Evolutionary conservation across 2,888 invertebrate species (phyloP).

Genomic region (Dascillus cervinus): DNA sequence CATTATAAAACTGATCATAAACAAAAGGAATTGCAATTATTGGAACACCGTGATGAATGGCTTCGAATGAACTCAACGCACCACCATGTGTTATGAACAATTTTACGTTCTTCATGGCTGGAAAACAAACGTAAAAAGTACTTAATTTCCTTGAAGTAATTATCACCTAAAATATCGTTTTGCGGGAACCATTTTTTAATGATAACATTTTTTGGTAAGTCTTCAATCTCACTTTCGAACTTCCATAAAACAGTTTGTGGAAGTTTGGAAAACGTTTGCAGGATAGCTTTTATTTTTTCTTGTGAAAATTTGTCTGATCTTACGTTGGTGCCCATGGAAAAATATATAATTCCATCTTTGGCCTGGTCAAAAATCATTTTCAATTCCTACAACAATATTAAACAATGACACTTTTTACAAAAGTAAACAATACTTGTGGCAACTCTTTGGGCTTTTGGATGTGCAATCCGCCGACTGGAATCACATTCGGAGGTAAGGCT

Average conservation of each 20-base stretch:
- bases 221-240: conserved; percentile 29
- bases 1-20: conserved; percentile 30
- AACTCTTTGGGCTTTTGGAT: conserved; percentile 23
- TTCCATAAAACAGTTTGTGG: conserved; percentile 40
- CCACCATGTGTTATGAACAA: conserved; percentile 27
- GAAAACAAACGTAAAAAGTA: no score
- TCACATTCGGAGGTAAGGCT: conserved; percentile 34
- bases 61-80: conserved; percentile 25
- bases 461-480: conserved; percentile 36
- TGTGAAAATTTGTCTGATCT: conserved; percentile 28
- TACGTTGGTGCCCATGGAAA: conserved; percentile 37
- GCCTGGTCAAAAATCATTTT: conserved; percentile 31
- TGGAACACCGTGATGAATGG: conserved; percentile 23
- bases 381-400: conserved; percentile 24
- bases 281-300: conserved; percentile 23
- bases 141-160: no score
- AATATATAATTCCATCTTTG: conserved; percentile 35
- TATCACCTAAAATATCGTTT: conserved; percentile 36
- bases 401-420: no score
- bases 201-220: conserved; percentile 36
- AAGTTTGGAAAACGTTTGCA: conserved; percentile 33
- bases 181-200: conserved; percentile 39
- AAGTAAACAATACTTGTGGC: conserved; percentile 28
- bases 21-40: conserved; percentile 29
- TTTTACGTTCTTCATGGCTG: no score